Evolutionary conservation across 2,888 invertebrate genomes (phyloP).

Genomic region (Lamproptera curius): DNA sequence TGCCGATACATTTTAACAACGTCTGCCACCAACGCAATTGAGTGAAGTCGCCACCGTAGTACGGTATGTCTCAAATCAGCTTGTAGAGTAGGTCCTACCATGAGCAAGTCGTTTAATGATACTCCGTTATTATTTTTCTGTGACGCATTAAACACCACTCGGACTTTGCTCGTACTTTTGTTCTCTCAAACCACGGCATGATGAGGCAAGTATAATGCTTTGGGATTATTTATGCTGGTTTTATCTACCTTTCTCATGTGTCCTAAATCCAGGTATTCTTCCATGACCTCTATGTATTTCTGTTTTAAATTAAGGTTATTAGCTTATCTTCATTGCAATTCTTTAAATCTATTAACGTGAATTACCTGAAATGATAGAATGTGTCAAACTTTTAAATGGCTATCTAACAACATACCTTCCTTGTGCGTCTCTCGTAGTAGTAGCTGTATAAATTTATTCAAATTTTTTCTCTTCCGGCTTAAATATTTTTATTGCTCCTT

Average conservation of each 20-base stretch:
- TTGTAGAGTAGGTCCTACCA: not conserved
- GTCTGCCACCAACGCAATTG: constrained; percentile 18
- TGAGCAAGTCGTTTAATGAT: not conserved
- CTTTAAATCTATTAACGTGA: not conserved
- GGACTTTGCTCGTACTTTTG: not conserved
- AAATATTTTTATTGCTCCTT: constrained; percentile 8
- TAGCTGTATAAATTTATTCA: constrained; percentile 22
- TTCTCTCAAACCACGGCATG: not conserved
- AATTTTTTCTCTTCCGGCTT: constrained; percentile 12
- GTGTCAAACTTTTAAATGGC: not conserved
- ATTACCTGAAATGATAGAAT: not conserved
- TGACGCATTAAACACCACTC: not conserved
- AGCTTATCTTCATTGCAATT: not conserved
- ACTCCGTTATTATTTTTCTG: not conserved
- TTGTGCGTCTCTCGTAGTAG: constrained; percentile 24
- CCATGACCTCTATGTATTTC: not conserved
- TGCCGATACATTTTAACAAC: not conserved
- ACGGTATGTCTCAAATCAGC: not conserved
- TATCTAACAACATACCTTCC: constrained; percentile 14
- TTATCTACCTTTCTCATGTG: not conserved
- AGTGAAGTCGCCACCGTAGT: not conserved
- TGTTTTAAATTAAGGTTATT: not conserved
- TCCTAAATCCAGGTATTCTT: not conserved
- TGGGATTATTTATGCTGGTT: not conserved
- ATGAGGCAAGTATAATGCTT: not conserved